A percentile compares a stretch with the other conserved stretches of the same genome.
These are phyloP conservation scores for Amblyjoppa proteus DNA, from an alignment of 2,888 invertebrate species.

Conservation along the genomic window DNA sequence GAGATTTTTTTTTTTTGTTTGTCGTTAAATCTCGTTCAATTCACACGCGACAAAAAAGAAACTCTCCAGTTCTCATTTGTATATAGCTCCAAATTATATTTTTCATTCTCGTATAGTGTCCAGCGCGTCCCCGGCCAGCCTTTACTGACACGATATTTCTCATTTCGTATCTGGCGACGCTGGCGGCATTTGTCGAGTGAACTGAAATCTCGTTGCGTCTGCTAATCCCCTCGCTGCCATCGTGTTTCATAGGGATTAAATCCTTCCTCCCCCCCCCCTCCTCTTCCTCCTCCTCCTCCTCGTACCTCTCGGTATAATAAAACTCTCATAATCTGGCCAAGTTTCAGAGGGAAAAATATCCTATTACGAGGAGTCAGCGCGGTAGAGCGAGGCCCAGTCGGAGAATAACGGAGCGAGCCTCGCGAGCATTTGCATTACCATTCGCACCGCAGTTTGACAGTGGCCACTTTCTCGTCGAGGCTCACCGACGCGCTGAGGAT, in stretches of 20 bases:
- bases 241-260: conserved; percentile 79
- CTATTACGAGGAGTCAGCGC: conserved; percentile 66
- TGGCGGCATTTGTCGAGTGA: conserved; percentile 70
- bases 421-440: conserved; percentile 56
- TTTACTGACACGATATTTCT: conserved; percentile 18
- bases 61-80: conserved; percentile 5
- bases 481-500: conserved; percentile 45
- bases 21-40: background rate
- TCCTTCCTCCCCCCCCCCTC: conserved; percentile 70
- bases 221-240: conserved; percentile 78
- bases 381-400: conserved; percentile 17
- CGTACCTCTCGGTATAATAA: conserved; percentile 71
- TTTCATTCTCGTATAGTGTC: background rate
- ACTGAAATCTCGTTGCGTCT: conserved; percentile 73
- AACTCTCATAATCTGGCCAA: conserved; percentile 78
- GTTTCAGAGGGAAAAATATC: conserved; percentile 74
- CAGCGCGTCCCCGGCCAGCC: background rate
- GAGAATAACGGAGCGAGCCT: conserved; percentile 49
- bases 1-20: background rate
- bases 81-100: background rate
- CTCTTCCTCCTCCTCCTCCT: background rate
- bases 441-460: conserved; percentile 49
- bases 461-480: conserved; percentile 46
- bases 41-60: background rate
- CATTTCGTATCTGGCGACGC: conserved; percentile 45